Conservation (phyloP, 2,888 invertebrate genomes). For the Drosophila neoperkinsi region DNA sequence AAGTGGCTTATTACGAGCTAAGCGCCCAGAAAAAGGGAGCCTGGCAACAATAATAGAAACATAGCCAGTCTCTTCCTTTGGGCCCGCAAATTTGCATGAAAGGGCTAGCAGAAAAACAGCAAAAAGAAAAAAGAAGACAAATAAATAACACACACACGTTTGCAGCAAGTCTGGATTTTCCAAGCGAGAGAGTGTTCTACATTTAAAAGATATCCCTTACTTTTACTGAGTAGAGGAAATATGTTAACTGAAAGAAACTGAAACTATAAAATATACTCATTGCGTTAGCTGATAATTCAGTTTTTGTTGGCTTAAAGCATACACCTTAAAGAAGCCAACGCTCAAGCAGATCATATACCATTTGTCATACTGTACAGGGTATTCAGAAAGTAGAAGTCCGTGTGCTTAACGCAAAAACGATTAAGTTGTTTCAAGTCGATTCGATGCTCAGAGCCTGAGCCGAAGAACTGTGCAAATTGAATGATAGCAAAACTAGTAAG, state of each 20-base stretch:
- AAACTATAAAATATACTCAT: background rate
- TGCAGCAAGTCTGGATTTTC: background rate
- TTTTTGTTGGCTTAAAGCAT: background rate
- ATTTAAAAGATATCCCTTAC: background rate
- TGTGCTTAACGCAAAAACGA: conserved; percentile 76
- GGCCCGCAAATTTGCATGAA: conserved; percentile 65
- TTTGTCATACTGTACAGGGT: conserved; percentile 2
- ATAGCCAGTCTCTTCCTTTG: conserved; percentile 3
- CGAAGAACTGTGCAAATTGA: conserved; percentile 64
- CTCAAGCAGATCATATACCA: background rate
- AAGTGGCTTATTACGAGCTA: conserved; percentile 76
- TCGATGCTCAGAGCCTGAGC: conserved; percentile 38
- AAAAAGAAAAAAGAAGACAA: background rate
- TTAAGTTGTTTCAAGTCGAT: conserved; percentile 68
- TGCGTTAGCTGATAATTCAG: background rate
- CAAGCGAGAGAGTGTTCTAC: background rate
- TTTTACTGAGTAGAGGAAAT: background rate
- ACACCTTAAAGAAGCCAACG: too few relatives aligned
- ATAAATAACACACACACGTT: conserved; percentile 6
- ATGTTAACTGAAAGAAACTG: background rate
- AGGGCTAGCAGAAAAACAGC: conserved; percentile 25
- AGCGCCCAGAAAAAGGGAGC: conserved; percentile 37
- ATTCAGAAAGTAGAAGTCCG: conserved; percentile 30
- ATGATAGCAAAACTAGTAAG: conserved; percentile 51
- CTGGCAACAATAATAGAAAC: conserved; percentile 5